Conservation (phyloP, 1,140 invertebrate species). For the Pogonognathellus flavescens region DNA sequence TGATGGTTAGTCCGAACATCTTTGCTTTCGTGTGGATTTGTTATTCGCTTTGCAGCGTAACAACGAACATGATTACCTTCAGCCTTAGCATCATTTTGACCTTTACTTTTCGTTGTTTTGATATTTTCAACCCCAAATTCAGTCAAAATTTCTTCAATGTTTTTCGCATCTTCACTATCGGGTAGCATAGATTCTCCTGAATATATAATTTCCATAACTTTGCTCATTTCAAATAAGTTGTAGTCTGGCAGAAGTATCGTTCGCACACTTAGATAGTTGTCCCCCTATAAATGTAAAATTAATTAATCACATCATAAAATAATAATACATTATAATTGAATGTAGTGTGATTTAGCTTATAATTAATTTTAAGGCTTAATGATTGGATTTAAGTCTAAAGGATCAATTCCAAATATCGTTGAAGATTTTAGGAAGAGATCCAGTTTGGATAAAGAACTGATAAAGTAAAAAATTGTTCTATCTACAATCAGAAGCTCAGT, state of each 20-base stretch:
- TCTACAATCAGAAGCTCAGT: no score
- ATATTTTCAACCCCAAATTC: background rate
- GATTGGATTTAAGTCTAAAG: no score
- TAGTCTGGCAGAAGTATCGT: background rate
- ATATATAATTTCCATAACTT: slow-evolving; percentile 1
- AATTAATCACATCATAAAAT: background rate
- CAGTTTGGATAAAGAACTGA: no score
- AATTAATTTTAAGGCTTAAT: no score
- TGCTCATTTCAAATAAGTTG: background rate
- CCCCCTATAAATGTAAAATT: background rate
- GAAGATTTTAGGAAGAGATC: no score
- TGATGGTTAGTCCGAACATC: no score
- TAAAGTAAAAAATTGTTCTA: no score
- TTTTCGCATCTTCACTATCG: background rate
- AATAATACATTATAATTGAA: background rate
- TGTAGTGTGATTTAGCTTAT: no score
- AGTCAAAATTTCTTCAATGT: background rate
- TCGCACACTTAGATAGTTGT: background rate
- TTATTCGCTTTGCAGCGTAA: background rate
- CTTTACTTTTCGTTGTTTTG: background rate
- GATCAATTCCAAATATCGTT: no score
- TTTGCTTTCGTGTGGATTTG: no score
- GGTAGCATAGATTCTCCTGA: background rate
- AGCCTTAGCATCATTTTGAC: background rate
- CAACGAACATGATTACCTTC: background rate